Evolutionary conservation across 2,888 invertebrate genomes (phyloP).

Genomic region (Dusona sp.): DNA sequence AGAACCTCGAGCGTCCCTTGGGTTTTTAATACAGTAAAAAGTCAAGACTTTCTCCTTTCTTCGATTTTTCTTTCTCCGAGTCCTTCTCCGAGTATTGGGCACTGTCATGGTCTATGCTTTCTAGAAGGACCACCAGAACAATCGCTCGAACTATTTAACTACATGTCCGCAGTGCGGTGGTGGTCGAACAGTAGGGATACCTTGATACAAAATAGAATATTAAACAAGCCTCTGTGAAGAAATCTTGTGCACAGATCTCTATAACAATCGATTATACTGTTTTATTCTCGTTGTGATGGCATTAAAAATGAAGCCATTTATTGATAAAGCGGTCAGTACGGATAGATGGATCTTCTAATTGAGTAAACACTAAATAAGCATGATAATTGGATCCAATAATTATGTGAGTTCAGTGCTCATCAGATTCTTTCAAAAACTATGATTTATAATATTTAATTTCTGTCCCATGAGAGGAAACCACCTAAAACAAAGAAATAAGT

Average conservation of each 20-base stretch:
- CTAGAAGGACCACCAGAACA: constrained; percentile 16
- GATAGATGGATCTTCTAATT: background rate
- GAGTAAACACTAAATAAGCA: background rate
- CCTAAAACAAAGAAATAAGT: background rate
- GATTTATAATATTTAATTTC: background rate
- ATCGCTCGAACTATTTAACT: constrained; percentile 24
- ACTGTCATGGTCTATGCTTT: constrained; percentile 24
- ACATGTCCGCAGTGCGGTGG: constrained; percentile 35
- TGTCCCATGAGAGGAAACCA: background rate
- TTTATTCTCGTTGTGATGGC: background rate
- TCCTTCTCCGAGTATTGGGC: background rate
- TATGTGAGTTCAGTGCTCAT: no score
- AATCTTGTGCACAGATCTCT: background rate
- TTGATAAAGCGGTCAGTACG: background rate
- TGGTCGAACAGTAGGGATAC: background rate
- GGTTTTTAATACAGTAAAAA: constrained; percentile 64
- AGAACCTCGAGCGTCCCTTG: constrained; percentile 48
- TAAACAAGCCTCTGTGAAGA: constrained; percentile 10
- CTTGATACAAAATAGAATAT: constrained; percentile 43
- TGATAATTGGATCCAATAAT: background rate
- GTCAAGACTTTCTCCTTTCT: constrained; percentile 32
- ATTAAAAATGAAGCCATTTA: background rate
- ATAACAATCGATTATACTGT: background rate
- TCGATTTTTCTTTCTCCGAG: constrained; percentile 1
- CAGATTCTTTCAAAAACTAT: background rate